phyloP scores from a whole-genome alignment of 2,797 vertebrate genomes.

The Pantherophis vulpinus region DNA sequence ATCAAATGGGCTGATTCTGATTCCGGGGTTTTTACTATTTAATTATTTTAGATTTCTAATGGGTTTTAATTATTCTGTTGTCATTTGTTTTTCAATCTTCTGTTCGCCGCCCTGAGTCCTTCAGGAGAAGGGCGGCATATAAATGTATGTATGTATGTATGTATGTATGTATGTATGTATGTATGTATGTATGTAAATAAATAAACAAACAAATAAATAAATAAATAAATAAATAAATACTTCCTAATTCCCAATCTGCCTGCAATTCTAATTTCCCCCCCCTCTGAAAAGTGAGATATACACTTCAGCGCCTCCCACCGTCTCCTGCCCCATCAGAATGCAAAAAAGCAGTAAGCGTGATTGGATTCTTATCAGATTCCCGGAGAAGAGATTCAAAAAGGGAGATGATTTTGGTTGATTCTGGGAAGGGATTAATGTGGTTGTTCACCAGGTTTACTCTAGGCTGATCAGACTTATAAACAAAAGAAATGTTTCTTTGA shows the following conservation, averaged over 20 bases:
- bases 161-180: too few relatives aligned
- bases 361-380: not conserved
- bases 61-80: too few relatives aligned
- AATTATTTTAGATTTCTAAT: too few relatives aligned
- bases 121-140: too few relatives aligned
- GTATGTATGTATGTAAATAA: too few relatives aligned
- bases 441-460: not conserved
- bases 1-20: too few relatives aligned
- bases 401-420: slow-evolving; percentile 10
- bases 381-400: not conserved
- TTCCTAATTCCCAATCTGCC: not conserved
- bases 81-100: too few relatives aligned
- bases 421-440: slow-evolving; percentile 22
- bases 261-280: not conserved
- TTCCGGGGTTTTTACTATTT: too few relatives aligned
- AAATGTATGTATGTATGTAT: too few relatives aligned
- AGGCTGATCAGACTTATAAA: not conserved
- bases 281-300: not conserved
- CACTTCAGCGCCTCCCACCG: not conserved
- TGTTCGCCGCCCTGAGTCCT: too few relatives aligned
- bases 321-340: fast-evolving
- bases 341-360: slow-evolving; percentile 15
- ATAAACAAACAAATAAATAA: too few relatives aligned
- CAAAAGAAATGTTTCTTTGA: slow-evolving; percentile 28
- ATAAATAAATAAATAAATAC: not conserved